Percentiles rank a stretch among this genome's conserved stretches.
phyloP scores from a whole-genome alignment of 2,888 invertebrate genomes.

The Vesta saturnalis region DNA sequence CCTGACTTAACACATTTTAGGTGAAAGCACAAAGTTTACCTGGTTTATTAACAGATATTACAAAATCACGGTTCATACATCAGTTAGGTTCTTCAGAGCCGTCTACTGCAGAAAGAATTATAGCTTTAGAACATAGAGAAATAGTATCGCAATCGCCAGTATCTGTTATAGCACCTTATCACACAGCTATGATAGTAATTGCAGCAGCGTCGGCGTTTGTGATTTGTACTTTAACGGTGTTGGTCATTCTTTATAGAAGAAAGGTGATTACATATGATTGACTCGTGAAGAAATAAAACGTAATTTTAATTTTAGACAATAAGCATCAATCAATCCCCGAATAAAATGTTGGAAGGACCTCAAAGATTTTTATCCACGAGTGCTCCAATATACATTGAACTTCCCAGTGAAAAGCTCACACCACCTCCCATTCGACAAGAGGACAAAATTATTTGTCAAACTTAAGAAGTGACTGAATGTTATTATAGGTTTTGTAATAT shows the following conservation, averaged over 20 bases:
- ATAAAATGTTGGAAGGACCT: slow-evolving; percentile 61
- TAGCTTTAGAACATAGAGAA: slow-evolving; percentile 73
- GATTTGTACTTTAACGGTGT: slow-evolving; percentile 78
- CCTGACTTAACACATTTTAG: no score
- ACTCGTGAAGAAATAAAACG: no score
- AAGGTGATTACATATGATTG: slow-evolving; percentile 63
- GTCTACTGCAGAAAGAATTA: slow-evolving; percentile 57
- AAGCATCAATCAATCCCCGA: slow-evolving; percentile 63
- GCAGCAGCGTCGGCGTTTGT: slow-evolving; percentile 83
- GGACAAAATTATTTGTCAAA: slow-evolving; percentile 1
- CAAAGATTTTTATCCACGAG: slow-evolving; percentile 71
- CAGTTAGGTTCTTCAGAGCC: slow-evolving; percentile 60
- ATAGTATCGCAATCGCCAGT: slow-evolving; percentile 75
- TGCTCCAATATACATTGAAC: slow-evolving; percentile 75
- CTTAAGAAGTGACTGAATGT: slow-evolving; percentile 2
- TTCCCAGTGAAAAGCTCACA: slow-evolving; percentile 69
- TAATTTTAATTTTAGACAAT: slow-evolving; percentile 55
- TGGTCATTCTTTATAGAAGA: slow-evolving; percentile 78
- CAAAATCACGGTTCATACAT: slow-evolving; percentile 72
- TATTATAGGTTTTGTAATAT: slow-evolving; percentile 7
- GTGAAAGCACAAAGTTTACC: slow-evolving; percentile 64
- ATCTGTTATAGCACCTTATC: slow-evolving; percentile 76
- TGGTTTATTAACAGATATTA: slow-evolving; percentile 70
- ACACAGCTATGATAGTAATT: slow-evolving; percentile 79
- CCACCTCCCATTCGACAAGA: slow-evolving; percentile 33